These are phyloP conservation scores for Peromyscus nudipes DNA, from an alignment of 2,797 vertebrate genomes.

Conservation along the genomic window DNA sequence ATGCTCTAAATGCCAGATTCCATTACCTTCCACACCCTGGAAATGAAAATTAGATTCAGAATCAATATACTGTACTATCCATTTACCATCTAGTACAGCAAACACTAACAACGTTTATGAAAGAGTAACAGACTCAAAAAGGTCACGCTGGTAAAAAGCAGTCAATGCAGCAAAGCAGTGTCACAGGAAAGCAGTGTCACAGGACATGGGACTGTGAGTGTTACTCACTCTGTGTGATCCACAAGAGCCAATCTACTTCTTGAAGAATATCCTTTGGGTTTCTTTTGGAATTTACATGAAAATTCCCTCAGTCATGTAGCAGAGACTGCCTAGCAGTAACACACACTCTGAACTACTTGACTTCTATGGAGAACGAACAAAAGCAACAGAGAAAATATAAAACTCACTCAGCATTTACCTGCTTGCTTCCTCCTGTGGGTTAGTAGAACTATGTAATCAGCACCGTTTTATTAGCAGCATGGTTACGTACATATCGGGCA, in stretches of 20 bases:
- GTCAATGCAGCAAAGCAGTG: slow-evolving; percentile 57
- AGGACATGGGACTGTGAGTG: neutral
- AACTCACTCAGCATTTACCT: neutral
- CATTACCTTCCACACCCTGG: slow-evolving; percentile 65
- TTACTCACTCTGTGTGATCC: neutral
- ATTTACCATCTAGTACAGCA: slow-evolving; percentile 74
- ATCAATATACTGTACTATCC: slow-evolving; percentile 59
- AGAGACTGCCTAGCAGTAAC: neutral
- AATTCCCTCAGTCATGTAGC: neutral
- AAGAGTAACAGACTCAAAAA: slow-evolving; percentile 76
- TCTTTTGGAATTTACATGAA: slow-evolving; percentile 41
- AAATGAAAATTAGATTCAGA: slow-evolving; percentile 79
- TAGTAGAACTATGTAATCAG: neutral
- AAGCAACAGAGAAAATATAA: neutral
- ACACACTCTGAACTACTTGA: neutral
- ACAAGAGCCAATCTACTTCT: neutral
- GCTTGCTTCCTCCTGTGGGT: neutral
- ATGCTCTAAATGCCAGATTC: slow-evolving; percentile 68
- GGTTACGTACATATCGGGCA: neutral
- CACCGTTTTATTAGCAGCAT: neutral
- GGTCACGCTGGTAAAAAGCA: slow-evolving; percentile 65
- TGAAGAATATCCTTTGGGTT: neutral
- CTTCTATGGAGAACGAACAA: neutral
- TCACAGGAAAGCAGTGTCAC: neutral
- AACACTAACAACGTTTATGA: slow-evolving; percentile 77